Evolutionary conservation across 2,888 invertebrate genomes (phyloP).

Genomic region (Leptopilina drosophilae): DNA sequence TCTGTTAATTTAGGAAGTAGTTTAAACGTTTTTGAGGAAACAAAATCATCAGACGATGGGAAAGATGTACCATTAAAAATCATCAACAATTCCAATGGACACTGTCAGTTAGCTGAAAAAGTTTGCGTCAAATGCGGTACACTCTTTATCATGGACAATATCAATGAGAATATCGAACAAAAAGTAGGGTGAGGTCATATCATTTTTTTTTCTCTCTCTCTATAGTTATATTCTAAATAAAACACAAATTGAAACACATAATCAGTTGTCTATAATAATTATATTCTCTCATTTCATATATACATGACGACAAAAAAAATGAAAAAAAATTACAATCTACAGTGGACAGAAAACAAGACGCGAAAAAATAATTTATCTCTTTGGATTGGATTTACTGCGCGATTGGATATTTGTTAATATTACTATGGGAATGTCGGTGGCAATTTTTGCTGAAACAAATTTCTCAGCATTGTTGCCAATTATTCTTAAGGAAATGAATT

Average conservation of each 20-base stretch:
- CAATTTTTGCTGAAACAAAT: conserved; percentile 84
- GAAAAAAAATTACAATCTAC: neutral
- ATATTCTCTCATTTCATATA: too few relatives aligned
- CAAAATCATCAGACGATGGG: conserved; percentile 1
- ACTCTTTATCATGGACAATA: neutral
- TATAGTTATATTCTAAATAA: too few relatives aligned
- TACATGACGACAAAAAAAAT: too few relatives aligned
- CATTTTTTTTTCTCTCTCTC: neutral
- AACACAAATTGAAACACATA: too few relatives aligned
- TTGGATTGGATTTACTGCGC: conserved; percentile 82
- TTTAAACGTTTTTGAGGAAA: conserved; percentile 80
- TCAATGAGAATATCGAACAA: neutral
- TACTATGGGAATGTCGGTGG: conserved; percentile 83
- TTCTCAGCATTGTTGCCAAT: conserved; percentile 84
- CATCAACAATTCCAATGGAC: conserved; percentile 1
- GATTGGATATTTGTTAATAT: conserved; percentile 85
- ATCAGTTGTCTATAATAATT: too few relatives aligned
- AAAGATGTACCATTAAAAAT: neutral
- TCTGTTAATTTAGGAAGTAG: conserved; percentile 80
- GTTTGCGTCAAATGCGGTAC: conserved; percentile 17
- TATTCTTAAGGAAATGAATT: conserved; percentile 82
- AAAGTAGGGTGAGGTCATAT: conserved; percentile 21
- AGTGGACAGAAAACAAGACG: conserved; percentile 26
- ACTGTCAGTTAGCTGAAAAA: conserved; percentile 15
- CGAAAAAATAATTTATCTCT: conserved; percentile 78